phyloP scores from a whole-genome alignment of 2,113 vertebrate genomes.

The Rhombomys opimus region DNA sequence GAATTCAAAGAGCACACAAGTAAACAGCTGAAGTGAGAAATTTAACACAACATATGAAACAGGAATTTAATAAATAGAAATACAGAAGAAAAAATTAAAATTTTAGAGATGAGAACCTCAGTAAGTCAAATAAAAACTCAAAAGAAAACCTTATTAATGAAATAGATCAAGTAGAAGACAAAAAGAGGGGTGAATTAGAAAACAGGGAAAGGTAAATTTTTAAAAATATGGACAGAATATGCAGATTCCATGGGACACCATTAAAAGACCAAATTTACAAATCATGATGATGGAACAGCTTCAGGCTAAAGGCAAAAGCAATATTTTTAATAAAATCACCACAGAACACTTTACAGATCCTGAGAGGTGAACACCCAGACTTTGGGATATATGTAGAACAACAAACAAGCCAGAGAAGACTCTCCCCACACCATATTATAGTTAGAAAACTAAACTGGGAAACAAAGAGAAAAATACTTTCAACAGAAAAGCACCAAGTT shows the following conservation, averaged over 20 bases:
- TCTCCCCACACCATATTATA: background rate
- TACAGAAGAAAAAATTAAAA: background rate
- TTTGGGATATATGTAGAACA: background rate
- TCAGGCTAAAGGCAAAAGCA: background rate
- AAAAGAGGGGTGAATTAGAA: background rate
- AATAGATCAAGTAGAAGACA: background rate
- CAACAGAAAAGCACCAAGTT: background rate
- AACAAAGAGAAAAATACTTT: background rate
- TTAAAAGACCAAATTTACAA: background rate
- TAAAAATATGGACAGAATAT: background rate
- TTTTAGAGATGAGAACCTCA: background rate
- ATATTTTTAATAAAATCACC: background rate
- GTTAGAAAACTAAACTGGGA: background rate
- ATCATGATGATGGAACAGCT: background rate
- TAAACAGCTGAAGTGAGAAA: background rate
- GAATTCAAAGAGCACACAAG: background rate
- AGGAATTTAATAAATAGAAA: background rate
- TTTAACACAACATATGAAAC: background rate
- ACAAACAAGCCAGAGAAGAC: background rate
- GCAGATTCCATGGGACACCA: background rate
- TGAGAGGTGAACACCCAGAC: background rate
- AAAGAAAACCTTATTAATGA: background rate
- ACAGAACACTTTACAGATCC: background rate
- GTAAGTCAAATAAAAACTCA: background rate
- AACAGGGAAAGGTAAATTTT: background rate